Base-by-base conservation (phyloP, 2,113 vertebrate genomes). In the Urocitellus parryii region DNA sequence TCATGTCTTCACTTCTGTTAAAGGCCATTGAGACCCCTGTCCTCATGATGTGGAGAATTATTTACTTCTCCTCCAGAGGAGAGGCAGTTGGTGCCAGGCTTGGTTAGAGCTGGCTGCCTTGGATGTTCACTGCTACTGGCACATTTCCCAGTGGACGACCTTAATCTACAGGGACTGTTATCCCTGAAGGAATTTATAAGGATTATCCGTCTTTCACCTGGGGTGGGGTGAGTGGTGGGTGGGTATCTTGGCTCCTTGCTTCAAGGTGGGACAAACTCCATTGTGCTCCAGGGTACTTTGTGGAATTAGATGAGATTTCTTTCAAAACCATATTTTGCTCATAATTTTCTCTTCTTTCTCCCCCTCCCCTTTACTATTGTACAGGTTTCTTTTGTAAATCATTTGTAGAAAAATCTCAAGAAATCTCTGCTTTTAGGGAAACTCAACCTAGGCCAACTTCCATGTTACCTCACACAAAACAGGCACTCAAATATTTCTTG, bases 371-470 rank as follows among this genome's bases (percentile, higher is more conserved):
- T 93, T 14, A 25, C 16, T 76, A 27, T 63, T 7, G 34, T 78
- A 84, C 0, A 27, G 5, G 1, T 80, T 92, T 68, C 56, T 88
- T 79, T 37, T 37, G 17, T n/a, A 81, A 94, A 80, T 84, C 25
- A 51, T 0, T 12, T 72, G 34, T 25, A 56, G 51, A 29, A 48
- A 63, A 90, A 78, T 53, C 37, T 27, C 72, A 76, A 4, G 12
- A 70, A 79, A 29, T 65, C 13, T 76, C 32, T 93, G 58, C 32
- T 88, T 93, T 88, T 93, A 32, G 42, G 67, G 34, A 88, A 72
- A 48, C 0, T 20, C 76, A 37, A 70, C 11, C 9, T 48, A 76
- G 93, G 48, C 29, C 74, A 91, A 25, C 9, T 68, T 94, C 77
- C 32, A 63, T 5, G 27, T 22, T n/a, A 51, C 56, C n/a, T 77